Evolutionary conservation across 2,113 vertebrate genomes (phyloP).

Genomic region (Artemisiospiza belli): DNA sequence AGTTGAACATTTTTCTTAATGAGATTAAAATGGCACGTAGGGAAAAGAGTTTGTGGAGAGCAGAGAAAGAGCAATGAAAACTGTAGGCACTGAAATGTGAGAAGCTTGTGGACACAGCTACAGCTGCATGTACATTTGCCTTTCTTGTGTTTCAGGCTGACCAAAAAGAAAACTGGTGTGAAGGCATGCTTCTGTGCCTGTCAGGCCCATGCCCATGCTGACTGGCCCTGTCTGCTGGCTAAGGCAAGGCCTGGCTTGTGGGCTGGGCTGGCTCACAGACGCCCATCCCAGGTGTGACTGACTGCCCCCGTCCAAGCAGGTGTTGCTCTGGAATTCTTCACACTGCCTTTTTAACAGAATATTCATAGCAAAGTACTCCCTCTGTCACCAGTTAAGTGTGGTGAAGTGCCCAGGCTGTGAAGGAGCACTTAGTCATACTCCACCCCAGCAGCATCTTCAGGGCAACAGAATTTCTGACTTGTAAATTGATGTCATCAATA

Average conservation of each 20-base stretch:
- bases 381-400: background rate
- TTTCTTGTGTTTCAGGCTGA: background rate
- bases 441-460: background rate
- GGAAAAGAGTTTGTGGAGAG: background rate
- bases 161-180: background rate
- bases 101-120: background rate
- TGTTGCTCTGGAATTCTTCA: background rate
- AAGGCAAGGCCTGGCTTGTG: background rate
- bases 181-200: background rate
- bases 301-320: background rate
- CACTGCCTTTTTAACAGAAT: background rate
- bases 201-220: background rate
- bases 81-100: background rate
- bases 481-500: background rate
- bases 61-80: background rate
- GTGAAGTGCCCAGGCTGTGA: background rate
- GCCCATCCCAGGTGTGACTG: background rate
- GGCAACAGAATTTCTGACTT: background rate
- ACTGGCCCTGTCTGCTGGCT: background rate
- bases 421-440: background rate
- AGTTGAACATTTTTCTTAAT: background rate
- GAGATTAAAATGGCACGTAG: background rate
- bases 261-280: background rate
- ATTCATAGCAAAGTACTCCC: background rate
- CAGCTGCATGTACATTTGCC: background rate